Evolutionary conservation across 2,113 vertebrate species (phyloP), one percentile per base, ranked within the genome.

Genomic region (Chamaetylas fuelleborni): DNA sequence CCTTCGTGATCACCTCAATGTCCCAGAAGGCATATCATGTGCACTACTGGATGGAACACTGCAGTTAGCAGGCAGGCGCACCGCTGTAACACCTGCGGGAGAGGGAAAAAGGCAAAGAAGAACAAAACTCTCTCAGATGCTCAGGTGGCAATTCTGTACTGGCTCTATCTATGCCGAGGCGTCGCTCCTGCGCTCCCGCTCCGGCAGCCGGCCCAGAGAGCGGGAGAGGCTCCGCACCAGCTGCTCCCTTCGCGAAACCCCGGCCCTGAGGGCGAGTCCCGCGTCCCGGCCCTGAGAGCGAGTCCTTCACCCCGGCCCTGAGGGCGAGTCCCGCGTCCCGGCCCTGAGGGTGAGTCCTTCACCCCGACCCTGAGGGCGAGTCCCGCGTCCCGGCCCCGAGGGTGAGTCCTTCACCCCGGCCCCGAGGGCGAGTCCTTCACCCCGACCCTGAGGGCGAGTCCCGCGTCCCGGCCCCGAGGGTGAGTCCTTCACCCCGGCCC

Each of bases 81-180:
- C 74, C 56, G 67, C 25, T 76, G 79, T 16, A 69, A 24, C 42
- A 94, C 92, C 96, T 91, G 23, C 1, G 25, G 11, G 33, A 42
- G 22, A 5, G 7, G 16, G 10, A 6, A 33, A 19, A 23, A 26
- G 8, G 14, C 12, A 29, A 29, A 36, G 4, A 25, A 45, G 7
- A 33, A 17, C 18, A 17, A 18, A 67, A 53, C 11, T 24, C 25
- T 14, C 58, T 54, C 34, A 15, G 65, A 17, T 4, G 3, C 1
- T 36, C 58, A 8, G 17, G 4, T 12, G 19, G 42, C 31, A 48
- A 31, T 8, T 14, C 36, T 7, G 9, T 3, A 6, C 1, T 0
- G 45, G 38, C 6, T 3, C 1, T 25, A 45, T 29, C 77, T 15
- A 2, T 0, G 34, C 4, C 23, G 47, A 24, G 47, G 23, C 6